Conservation (phyloP, 2,888 invertebrate genomes). For the Ophioninae sp. region DNA sequence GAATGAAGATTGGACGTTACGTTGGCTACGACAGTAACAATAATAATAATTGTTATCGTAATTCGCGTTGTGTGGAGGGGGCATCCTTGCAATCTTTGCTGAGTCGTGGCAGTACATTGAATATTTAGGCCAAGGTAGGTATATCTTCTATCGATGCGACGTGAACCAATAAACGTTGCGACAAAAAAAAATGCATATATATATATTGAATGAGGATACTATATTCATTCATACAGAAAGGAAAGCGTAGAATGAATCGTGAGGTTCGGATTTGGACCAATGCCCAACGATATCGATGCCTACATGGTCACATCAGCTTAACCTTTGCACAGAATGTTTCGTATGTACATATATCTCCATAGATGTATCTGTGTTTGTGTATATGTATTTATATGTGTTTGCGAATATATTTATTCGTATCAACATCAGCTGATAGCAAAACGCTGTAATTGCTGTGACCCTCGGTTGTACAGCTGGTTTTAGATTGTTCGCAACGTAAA, state of each 20-base stretch:
- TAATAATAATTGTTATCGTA: not conserved
- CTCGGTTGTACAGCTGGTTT: too few relatives aligned
- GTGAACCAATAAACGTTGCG: conserved; percentile 34
- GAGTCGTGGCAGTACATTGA: conserved; percentile 13
- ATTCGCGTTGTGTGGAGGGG: not conserved
- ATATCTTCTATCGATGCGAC: conserved; percentile 38
- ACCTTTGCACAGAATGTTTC: conserved; percentile 5
- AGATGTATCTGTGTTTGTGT: not conserved
- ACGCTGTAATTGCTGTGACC: not conserved
- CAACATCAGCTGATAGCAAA: not conserved
- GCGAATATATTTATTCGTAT: not conserved
- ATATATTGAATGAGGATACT: conserved; percentile 22
- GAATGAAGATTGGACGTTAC: not conserved
- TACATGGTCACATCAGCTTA: conserved; percentile 26
- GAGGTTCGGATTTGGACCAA: conserved; percentile 55
- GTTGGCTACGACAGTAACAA: not conserved
- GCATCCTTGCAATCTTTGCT: conserved; percentile 18
- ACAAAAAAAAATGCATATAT: conserved; percentile 21
- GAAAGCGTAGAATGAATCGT: conserved; percentile 60
- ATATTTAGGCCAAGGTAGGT: conserved; percentile 55
- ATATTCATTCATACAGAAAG: conserved; percentile 59
- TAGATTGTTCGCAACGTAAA: too few relatives aligned
- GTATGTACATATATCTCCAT: not conserved
- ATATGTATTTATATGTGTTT: too few relatives aligned
- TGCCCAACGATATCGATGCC: conserved; percentile 57